These are phyloP conservation scores for Ptyas mucosa DNA, from an alignment of 2,113 vertebrate genomes.

Conservation along the genomic window DNA sequence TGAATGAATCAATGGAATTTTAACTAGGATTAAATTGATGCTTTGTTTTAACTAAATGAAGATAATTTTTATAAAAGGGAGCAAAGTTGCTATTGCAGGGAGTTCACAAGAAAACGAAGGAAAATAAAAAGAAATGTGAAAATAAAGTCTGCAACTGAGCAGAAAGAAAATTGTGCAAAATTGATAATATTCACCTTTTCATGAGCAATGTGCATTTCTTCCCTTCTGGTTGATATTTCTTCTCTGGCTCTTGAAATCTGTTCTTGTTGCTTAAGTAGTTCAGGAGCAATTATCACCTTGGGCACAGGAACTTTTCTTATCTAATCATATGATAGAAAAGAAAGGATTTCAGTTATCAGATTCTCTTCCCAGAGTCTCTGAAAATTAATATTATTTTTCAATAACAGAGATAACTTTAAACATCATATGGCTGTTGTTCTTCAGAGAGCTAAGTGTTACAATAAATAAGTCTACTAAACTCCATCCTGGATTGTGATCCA, in stretches of 20 bases:
- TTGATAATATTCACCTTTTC: slow-evolving; percentile 65
- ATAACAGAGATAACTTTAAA: neutral
- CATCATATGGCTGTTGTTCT: neutral
- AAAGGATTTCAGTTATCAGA: neutral
- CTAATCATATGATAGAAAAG: slow-evolving; percentile 61
- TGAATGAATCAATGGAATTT: neutral
- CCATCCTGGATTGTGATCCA: neutral
- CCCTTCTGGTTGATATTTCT: slow-evolving; percentile 63
- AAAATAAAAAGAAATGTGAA: slow-evolving; percentile 17
- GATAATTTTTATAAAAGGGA: neutral
- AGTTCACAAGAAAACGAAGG: neutral
- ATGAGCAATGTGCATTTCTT: slow-evolving; percentile 66
- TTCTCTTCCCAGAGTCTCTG: neutral
- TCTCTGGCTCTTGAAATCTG: slow-evolving; percentile 69
- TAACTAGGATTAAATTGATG: neutral
- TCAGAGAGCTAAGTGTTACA: neutral
- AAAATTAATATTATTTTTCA: neutral
- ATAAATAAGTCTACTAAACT: neutral
- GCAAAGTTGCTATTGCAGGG: neutral
- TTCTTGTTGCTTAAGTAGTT: slow-evolving; percentile 72
- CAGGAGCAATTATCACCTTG: slow-evolving; percentile 65
- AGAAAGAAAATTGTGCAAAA: neutral
- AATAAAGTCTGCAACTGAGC: slow-evolving; percentile 16
- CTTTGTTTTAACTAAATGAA: neutral
- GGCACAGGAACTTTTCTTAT: slow-evolving; percentile 66